These are phyloP conservation scores for Strix uralensis DNA, from an alignment of 2,113 vertebrate species.

Conservation along the genomic window DNA sequence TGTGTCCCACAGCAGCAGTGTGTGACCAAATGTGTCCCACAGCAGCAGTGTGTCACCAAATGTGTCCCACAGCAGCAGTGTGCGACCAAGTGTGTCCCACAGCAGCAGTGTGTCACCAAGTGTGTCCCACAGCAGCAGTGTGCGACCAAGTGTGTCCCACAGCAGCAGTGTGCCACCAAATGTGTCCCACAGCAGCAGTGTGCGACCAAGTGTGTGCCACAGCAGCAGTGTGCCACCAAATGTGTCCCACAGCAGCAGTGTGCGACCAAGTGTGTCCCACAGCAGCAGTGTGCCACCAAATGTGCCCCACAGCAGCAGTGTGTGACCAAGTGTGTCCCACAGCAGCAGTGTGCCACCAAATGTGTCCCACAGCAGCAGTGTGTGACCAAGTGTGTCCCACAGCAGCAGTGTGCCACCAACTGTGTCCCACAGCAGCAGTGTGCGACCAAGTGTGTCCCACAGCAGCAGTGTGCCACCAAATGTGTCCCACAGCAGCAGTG, in stretches of 20 bases:
- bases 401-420: not conserved
- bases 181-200: not conserved
- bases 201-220: rapidly evolving
- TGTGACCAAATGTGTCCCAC: not conserved
- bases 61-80: not conserved
- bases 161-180: no score
- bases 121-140: not conserved
- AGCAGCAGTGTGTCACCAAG: not conserved
- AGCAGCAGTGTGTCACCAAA: not conserved
- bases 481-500: not conserved
- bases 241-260: not conserved
- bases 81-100: no score
- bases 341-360: not conserved
- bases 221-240: not conserved
- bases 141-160: no score
- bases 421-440: not conserved
- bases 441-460: not conserved
- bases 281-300: not conserved
- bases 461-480: not conserved
- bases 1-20: not conserved
- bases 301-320: not conserved
- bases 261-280: not conserved
- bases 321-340: not conserved
- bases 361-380: not conserved
- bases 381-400: not conserved